Conservation (phyloP, 1,140 invertebrate species). For the Ptiloglossa arizonensis region DNA sequence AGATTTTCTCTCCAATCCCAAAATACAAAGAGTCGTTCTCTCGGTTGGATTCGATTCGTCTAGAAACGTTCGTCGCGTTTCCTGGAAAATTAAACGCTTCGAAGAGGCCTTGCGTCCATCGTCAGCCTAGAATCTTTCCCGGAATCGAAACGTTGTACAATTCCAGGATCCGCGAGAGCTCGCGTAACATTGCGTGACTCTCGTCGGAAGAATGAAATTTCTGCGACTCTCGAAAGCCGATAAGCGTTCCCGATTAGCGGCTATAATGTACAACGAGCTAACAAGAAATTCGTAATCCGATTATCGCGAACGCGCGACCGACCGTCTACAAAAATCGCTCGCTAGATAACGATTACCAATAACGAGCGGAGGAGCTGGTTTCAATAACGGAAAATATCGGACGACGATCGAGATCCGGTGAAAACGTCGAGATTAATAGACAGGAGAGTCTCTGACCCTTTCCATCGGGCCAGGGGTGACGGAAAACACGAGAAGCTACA, state of each 20-base stretch:
- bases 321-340: neutral
- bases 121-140: no score
- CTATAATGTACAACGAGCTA: neutral
- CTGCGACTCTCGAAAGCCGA: neutral
- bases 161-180: no score
- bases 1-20: no score
- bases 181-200: no score
- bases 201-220: no score
- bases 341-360: constrained; percentile 1
- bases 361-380: neutral
- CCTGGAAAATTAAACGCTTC: no score
- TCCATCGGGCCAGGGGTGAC: no score
- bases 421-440: constrained; percentile 13
- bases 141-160: no score
- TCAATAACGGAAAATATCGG: neutral
- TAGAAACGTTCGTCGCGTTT: no score
- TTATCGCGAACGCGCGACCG: constrained; percentile 3
- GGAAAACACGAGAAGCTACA: neutral
- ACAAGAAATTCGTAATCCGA: neutral
- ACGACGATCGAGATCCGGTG: neutral
- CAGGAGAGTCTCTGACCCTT: neutral
- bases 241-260: neutral
- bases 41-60: no score
- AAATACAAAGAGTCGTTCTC: no score
- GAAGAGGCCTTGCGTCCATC: no score